Percentiles rank a stretch among this genome's conserved stretches.
phyloP scores from a whole-genome alignment of 2,113 vertebrate species.

The Rhinichthys klamathensis region DNA sequence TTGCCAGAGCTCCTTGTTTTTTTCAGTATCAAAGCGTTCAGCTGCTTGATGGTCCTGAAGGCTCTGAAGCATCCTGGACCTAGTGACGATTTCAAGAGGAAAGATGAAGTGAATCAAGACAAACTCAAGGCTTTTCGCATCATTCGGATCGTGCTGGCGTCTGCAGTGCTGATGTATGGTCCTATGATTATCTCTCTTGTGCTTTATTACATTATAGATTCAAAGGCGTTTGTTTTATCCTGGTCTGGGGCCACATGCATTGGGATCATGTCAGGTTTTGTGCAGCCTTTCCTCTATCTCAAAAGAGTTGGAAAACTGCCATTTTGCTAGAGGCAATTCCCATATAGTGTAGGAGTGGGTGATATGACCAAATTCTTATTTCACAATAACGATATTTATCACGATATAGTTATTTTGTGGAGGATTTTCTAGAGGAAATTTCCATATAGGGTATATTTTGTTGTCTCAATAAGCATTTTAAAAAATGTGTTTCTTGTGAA shows the following conservation, averaged over 20 bases:
- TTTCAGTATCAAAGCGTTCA: constrained; percentile 14
- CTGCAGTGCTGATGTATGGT: neutral
- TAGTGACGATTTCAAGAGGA: neutral
- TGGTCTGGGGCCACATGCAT: neutral
- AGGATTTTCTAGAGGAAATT: too few relatives aligned
- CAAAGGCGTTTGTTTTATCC: neutral
- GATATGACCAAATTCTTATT: too few relatives aligned
- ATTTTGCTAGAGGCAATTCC: neutral
- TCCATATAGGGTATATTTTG: too few relatives aligned
- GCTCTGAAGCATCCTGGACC: constrained; percentile 38
- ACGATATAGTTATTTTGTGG: too few relatives aligned
- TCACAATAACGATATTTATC: too few relatives aligned
- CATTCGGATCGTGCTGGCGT: constrained; percentile 28
- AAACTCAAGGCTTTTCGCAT: constrained; percentile 45
- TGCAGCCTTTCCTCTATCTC: constrained; percentile 41
- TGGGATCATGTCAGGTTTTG: neutral
- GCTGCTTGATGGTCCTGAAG: constrained; percentile 44
- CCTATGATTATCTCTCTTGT: constrained; percentile 22
- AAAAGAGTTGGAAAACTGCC: constrained; percentile 24
- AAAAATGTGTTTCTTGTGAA: too few relatives aligned
- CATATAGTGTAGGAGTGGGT: neutral
- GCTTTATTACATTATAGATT: neutral
- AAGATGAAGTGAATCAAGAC: constrained; percentile 6
- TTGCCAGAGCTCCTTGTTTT: constrained; percentile 2
- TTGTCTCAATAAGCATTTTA: too few relatives aligned